Base-by-base conservation (phyloP, 92 coral and sea anemone species). In the Galaxea fascicularis region DNA sequence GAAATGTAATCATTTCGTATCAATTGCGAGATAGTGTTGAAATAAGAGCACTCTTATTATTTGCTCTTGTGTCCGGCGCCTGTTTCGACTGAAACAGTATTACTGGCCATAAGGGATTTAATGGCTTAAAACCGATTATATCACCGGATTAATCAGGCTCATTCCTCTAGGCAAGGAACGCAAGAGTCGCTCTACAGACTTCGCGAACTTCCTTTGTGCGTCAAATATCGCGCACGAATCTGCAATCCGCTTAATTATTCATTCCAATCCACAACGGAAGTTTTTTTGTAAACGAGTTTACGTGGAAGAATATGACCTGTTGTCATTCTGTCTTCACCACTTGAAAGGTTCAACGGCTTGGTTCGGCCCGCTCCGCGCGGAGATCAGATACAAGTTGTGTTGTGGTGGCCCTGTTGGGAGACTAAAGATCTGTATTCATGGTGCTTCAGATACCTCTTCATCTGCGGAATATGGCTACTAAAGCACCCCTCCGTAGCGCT, bases 1-100 rank as follows among this genome's bases (percentile, higher is more conserved):
- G 78, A 71, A 82, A 82, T 82, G 86, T 78, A 45, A 81, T 81
- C 85, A 81, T 46, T 57, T 25, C 41, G 70, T 82, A 70, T 82
- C 86, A 41, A 17, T 80, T 66, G 71, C 54, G 24, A 52, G 86
- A 82, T 82, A 82, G 86, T 71, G 69, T 15, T 82, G 86, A 70
- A 82, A 82, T 41, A 27, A 35, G 78, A 82, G 70, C 77, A 24
- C 56, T 20, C 69, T 22, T 31, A 54, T 80, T 41, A 45, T 22
- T 56, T 60, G 4, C 60, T 82, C 47, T 57, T 16, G 18, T 41
- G 70, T 56, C 35, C 58, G 86, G 86, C 44, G 86, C 74, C 71
- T 57, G 44, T 76, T 44, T 59, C 35, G 70, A 56, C 26, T 35
- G 68, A 70, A 56, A 71, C 57, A 82, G 13, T 71, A 79, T 79